Percentiles rank a stretch among this genome's conserved stretches.
Evolutionary conservation across 1,140 invertebrate genomes (phyloP).

Genomic region (Monomorium pharaonis): DNA sequence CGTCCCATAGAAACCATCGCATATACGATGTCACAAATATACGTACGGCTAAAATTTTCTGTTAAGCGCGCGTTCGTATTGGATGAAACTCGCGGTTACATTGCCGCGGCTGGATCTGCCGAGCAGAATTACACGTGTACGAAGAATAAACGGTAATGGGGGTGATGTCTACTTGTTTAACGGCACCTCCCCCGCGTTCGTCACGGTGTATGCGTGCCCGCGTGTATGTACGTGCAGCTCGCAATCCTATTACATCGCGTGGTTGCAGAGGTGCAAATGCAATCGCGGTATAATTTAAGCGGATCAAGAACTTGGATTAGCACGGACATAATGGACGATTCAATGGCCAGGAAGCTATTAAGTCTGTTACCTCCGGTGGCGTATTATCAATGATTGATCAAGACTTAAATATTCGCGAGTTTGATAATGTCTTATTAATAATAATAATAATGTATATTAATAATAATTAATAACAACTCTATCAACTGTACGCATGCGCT

Average conservation of each 20-base stretch:
- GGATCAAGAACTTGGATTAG: slow-evolving; percentile 58
- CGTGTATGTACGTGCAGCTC: neutral
- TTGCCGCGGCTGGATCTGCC: neutral
- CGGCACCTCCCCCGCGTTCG: neutral
- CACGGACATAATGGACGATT: slow-evolving; percentile 48
- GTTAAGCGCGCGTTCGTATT: slow-evolving; percentile 4
- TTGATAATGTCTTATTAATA: neutral
- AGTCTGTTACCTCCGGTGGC: neutral
- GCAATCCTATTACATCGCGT: slow-evolving; percentile 45
- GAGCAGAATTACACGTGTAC: slow-evolving; percentile 12
- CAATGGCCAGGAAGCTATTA: slow-evolving; percentile 48
- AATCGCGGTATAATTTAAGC: slow-evolving; percentile 58
- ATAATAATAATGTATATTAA: neutral
- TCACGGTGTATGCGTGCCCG: neutral
- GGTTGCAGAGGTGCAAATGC: slow-evolving; percentile 33
- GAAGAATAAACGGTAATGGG: slow-evolving; percentile 41
- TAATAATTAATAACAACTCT: too few relatives aligned
- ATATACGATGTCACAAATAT: neutral
- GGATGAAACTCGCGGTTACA: slow-evolving; percentile 1
- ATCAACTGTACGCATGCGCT: too few relatives aligned
- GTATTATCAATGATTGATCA: slow-evolving; percentile 26
- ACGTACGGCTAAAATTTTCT: slow-evolving; percentile 14
- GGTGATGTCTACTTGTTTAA: slow-evolving; percentile 27
- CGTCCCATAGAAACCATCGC: neutral
- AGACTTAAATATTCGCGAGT: neutral